phyloP scores from a whole-genome alignment of 2,888 invertebrate species.

The Ornithoptera alexandrae region DNA sequence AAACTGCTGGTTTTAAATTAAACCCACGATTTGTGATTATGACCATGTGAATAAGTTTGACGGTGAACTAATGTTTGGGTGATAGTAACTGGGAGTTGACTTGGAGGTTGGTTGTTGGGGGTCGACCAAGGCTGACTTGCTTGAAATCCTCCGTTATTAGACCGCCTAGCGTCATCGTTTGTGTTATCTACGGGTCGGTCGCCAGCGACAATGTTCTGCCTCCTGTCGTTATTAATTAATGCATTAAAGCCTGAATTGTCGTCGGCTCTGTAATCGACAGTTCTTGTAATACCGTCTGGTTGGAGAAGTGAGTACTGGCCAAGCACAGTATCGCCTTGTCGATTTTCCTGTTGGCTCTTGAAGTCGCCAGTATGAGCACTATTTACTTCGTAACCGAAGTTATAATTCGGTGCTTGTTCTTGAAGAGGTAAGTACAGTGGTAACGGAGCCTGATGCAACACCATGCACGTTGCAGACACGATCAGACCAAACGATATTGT shows the following conservation, averaged over 20 bases:
- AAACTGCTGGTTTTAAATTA: conserved; percentile 35
- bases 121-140: conserved; percentile 6
- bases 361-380: conserved; percentile 72
- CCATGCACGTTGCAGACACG: conserved; percentile 53
- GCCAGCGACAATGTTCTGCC: conserved; percentile 6
- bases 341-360: conserved; percentile 71
- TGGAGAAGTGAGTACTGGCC: conserved; percentile 75
- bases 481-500: conserved; percentile 38
- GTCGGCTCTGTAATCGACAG: conserved; percentile 75
- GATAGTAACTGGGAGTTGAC: conserved; percentile 49
- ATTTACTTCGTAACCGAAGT: conserved; percentile 74
- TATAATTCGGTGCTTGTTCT: conserved; percentile 61
- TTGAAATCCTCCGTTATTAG: conserved; percentile 13
- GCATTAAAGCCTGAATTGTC: conserved; percentile 73
- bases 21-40: conserved; percentile 51
- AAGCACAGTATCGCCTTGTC: conserved; percentile 66
- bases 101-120: conserved; percentile 31
- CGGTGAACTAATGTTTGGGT: conserved; percentile 60
- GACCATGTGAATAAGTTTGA: conserved; percentile 51
- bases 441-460: conserved; percentile 45
- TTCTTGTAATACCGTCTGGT: conserved; percentile 72
- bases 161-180: conserved; percentile 11
- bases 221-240: conserved; percentile 61
- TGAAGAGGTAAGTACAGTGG: conserved; percentile 14
- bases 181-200: conserved; percentile 11